Base-by-base conservation (phyloP, 1,140 invertebrate species). In the Ceratosolen solmsi region DNA sequence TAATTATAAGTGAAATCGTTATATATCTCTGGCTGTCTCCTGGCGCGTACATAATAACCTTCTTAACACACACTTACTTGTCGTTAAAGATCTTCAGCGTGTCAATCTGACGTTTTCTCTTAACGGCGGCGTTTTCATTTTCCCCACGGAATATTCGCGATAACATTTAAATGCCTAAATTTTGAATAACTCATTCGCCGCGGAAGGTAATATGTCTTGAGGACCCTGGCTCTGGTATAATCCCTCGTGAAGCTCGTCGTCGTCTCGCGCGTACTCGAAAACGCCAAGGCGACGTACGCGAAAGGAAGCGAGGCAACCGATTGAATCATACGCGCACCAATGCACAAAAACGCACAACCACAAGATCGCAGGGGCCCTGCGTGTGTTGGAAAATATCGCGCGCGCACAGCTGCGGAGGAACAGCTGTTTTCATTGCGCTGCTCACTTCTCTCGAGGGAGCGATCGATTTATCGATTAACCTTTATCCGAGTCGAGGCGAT, bases 71-170 rank as follows among this genome's bases (percentile, higher is more conserved):
- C 5, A 87, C 91, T 92, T 87, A 93, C 92, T 93, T 92, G 86
- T 93, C 92, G 85, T 93, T 93, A 83, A 95, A 96, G 84, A 96
- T 93, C 91, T 95, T 95, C 83, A 95, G 87, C 33, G 94, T 95
- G 86, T 95, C 94, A 82, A 95, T 95, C 92, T 95, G 94, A 70
- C 93, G 92, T 91, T 92, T 92, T 92, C 94, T 90, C 86, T 92
- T 92, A 79, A 90, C 88, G 58, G 90, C 90, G 83, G 86, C 89
- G 87, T 92, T 92, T 84, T 92, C 91, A 89, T 90, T 91, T 87
- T 92, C 91, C 82, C 89, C 90, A 89, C 89, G 90, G 87, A 91
- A 92, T 90, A 91, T 92, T 91, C 89, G 88, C 84, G 92, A 92
- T 90, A 92, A 89, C 91, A 92, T 92, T 92, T 92, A 91, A 91